Evolutionary conservation across 2,113 vertebrate species (phyloP), one percentile per base, ranked within the genome.

Genomic region (Apus apus): DNA sequence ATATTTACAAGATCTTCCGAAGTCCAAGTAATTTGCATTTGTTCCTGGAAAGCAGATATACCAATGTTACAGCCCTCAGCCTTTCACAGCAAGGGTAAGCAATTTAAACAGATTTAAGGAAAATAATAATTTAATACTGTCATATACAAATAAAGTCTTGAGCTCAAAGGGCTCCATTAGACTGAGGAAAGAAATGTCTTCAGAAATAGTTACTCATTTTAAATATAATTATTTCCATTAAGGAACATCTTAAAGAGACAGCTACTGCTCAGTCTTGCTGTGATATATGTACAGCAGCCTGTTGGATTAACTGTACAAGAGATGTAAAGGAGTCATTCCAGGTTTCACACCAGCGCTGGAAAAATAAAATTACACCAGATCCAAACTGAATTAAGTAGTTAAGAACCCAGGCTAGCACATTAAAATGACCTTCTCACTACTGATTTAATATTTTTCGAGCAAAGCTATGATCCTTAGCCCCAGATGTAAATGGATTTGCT

Each of bases 331-430:
- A 45, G 66, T 91, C 92, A 82, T 91, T 89, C 58, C 83, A 51
- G 50, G 36, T 92, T 96, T 93, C 11, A 1, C 68, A 93, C 53
- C 13, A 72, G 43, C 65, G 65, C 48, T 96, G 46, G 45, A 81
- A 93, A 92, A 86, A 92, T 74, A 89, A 77, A 94, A 92, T 90
- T 90, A 81, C 56, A 71, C 68, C 34, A 85, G 68, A 67, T 32
- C 23, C 27, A 93, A 94, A 92, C 77, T 72, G 91, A 95, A 93
- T 93, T 90, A 94, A 53, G 57, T 50, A 75, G 76, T 77, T 89
- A 87, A 94, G 76, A 89, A 67, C 34, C 19, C 23, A 89, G 57
- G 8, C 80, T 89, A 91, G 78, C 76, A 57, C 0, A 1, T 90
- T 78, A 64, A 78, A 92, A 94, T 87, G 3, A 75, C 51, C 83